Evolutionary conservation across 2,888 invertebrate genomes (phyloP).

Genomic region (Drosophila monieri): DNA sequence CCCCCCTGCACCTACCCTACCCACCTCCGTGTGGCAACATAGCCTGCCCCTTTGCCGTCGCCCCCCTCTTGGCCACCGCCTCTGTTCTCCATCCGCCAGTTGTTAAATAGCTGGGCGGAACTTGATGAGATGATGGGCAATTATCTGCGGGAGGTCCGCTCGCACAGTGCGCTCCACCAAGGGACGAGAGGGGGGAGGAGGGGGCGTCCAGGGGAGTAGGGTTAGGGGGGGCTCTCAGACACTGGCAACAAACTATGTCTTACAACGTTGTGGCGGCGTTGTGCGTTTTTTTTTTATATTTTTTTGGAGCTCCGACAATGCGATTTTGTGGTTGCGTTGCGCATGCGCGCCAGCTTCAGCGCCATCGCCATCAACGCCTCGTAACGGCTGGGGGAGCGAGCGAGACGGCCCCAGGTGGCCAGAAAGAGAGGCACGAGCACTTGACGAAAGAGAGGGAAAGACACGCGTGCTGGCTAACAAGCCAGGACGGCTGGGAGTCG

Average conservation of each 20-base stretch:
- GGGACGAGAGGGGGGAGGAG: slow-evolving; percentile 17
- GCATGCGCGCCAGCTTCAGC: slow-evolving; percentile 79
- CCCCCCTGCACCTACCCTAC: background rate
- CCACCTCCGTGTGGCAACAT: background rate
- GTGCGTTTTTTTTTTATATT: slow-evolving; percentile 6
- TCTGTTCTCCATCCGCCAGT: slow-evolving; percentile 36
- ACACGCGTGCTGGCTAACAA: slow-evolving; percentile 35
- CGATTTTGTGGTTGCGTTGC: slow-evolving; percentile 63
- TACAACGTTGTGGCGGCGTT: slow-evolving; percentile 65
- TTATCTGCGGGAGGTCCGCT: slow-evolving; percentile 83
- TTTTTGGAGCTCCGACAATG: slow-evolving; percentile 52
- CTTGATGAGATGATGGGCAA: slow-evolving; percentile 83
- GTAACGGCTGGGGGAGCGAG: slow-evolving; percentile 12
- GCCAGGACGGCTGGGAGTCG: slow-evolving; percentile 33
- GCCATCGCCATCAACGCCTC: slow-evolving; percentile 79
- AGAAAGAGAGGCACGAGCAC: slow-evolving; percentile 1
- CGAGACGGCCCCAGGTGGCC: background rate
- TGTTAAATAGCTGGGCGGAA: slow-evolving; percentile 83
- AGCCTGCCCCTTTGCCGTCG: no score
- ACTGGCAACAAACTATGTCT: slow-evolving; percentile 64
- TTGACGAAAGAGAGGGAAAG: slow-evolving; percentile 19
- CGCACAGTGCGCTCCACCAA: slow-evolving; percentile 19
- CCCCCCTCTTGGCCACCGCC: background rate
- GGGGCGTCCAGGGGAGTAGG: background rate
- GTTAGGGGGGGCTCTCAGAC: slow-evolving; percentile 13